These are phyloP conservation scores for Sarcophaga subvicina DNA, from an alignment of 2,888 invertebrate species.

Conservation along the genomic window DNA sequence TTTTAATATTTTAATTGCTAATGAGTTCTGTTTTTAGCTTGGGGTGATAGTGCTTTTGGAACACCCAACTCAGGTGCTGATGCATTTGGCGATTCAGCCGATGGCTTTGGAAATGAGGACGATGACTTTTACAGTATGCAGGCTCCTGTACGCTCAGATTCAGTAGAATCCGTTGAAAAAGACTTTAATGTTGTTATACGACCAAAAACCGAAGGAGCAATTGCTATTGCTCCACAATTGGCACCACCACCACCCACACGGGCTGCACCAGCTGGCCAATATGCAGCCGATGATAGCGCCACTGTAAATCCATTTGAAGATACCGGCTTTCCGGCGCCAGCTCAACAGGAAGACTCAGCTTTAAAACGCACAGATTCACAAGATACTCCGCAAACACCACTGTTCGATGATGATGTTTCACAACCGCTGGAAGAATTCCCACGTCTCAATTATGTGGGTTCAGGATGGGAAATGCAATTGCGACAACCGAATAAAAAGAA, in stretches of 20 bases:
- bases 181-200: conserved; percentile 91
- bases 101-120: conserved; percentile 87
- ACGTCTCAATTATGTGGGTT: conserved; percentile 87
- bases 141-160: conserved; percentile 86
- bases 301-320: conserved; percentile 88
- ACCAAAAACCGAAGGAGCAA: conserved; percentile 82
- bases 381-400: conserved; percentile 95
- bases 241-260: conserved; percentile 85
- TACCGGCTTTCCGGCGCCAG: conserved; percentile 77
- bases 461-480: conserved; percentile 98
- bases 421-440: conserved; percentile 96
- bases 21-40: conserved; percentile 74
- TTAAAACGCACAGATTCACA: conserved; percentile 84
- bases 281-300: conserved; percentile 84
- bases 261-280: conserved; percentile 69
- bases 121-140: conserved; percentile 91
- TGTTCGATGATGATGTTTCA: conserved; percentile 96
- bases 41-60: conserved; percentile 81
- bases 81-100: conserved; percentile 77
- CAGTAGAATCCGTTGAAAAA: conserved; percentile 88
- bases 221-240: conserved; percentile 86
- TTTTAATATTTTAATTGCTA: background rate
- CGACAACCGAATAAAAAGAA: conserved; percentile 98
- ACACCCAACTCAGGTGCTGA: conserved; percentile 75
- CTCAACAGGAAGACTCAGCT: conserved; percentile 72